phyloP scores from a whole-genome alignment of 2,797 vertebrate species.

The Morus bassanus region DNA sequence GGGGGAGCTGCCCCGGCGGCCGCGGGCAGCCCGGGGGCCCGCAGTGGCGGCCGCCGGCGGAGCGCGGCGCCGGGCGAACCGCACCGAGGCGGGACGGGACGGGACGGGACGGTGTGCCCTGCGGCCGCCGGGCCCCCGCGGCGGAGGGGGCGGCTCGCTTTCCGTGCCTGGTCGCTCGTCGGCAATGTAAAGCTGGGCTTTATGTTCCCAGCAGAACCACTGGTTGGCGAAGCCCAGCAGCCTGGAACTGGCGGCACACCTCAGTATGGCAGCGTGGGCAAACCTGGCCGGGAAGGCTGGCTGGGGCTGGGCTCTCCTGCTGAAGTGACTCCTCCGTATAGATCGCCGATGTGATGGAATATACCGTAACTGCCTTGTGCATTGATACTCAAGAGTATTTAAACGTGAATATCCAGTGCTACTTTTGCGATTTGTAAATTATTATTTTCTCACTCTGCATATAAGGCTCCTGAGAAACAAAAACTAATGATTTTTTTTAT shows the following conservation, averaged over 20 bases:
- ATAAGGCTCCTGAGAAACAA: background rate
- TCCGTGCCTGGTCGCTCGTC: background rate
- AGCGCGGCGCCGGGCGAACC: background rate
- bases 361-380: background rate
- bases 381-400: background rate
- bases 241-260: background rate
- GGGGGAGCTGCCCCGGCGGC: background rate
- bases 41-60: no score
- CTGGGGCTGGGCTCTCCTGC: background rate
- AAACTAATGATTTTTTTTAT: background rate
- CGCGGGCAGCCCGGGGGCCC: background rate
- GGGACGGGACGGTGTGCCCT: background rate
- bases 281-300: background rate
- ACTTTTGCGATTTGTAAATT: background rate
- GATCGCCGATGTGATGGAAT: no score
- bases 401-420: background rate
- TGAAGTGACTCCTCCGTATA: accelerated
- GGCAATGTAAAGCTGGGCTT: background rate
- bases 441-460: accelerated
- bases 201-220: accelerated
- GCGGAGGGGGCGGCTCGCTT: background rate
- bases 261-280: accelerated
- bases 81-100: background rate
- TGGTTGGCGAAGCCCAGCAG: background rate
- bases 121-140: background rate